A percentile compares a stretch with the other conserved stretches of the same genome.
phyloP scores from a whole-genome alignment of 2,113 vertebrate species.

The Paraplagusia blochii region DNA sequence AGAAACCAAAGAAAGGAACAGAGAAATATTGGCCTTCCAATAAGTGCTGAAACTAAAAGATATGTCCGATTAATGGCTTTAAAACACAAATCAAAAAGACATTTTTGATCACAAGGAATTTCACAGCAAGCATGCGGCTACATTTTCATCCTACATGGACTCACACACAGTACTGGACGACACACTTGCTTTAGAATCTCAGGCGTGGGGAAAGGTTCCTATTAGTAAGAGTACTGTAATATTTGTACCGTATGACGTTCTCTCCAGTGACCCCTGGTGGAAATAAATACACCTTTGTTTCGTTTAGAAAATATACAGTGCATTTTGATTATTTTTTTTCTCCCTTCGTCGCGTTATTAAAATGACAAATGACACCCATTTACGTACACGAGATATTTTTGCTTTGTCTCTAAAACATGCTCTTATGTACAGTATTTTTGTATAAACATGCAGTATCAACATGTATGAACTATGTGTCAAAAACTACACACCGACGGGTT shows the following conservation, averaged over 20 bases:
- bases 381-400: constrained; percentile 80
- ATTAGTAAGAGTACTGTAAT: constrained; percentile 67
- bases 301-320: constrained; percentile 82
- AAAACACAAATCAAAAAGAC: constrained; percentile 4
- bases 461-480: constrained; percentile 77
- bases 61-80: constrained; percentile 35
- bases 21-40: constrained; percentile 39
- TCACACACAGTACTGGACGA: constrained; percentile 77
- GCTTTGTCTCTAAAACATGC: constrained; percentile 85
- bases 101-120: constrained; percentile 57
- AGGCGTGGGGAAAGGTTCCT: constrained; percentile 72
- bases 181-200: constrained; percentile 75
- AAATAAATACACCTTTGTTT: constrained; percentile 78
- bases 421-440: constrained; percentile 80
- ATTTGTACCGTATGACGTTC: constrained; percentile 68
- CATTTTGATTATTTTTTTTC: constrained; percentile 60
- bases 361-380: constrained; percentile 81
- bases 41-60: constrained; percentile 46
- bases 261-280: constrained; percentile 75
- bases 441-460: constrained; percentile 86
- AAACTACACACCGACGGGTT: constrained; percentile 78
- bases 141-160: constrained; percentile 76
- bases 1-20: constrained; percentile 34
- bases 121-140: constrained; percentile 79
- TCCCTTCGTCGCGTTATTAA: constrained; percentile 72